Evolutionary conservation across 1,140 invertebrate genomes (phyloP), one percentile per base, ranked within the genome.

Genomic region (Cecropterus lyciades): DNA sequence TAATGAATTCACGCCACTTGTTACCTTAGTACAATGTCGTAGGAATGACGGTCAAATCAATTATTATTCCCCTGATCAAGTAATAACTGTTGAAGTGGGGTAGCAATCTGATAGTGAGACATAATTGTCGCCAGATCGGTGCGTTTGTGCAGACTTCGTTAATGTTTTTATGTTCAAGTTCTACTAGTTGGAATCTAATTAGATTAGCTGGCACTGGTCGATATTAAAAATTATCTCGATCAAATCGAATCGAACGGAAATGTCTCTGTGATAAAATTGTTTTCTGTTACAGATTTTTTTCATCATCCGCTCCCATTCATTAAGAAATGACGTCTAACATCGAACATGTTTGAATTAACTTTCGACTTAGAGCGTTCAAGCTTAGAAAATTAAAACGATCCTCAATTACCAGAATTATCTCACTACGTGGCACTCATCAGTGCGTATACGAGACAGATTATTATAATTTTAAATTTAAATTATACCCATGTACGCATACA

Each of bases 211-310:
- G 57, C 48, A 72, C 73, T 66, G 62, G 55, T 77, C 63, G 49
- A 73, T 70, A 75, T 80, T 79, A 73, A 78, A 80, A 79, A 77
- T 73, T 83, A 79, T 81, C 74, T 77, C 60, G 15, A 63, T 52
- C 48, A n/a, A 62, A 75, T 79, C 72, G 49, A 69, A 76, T 67
- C 63, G 70, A 80, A 76, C 80, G 80, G 79, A 83, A 83, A 83
- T 77, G 76, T 79, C 73, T 62, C 48, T 73, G 72, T 74, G 75
- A 79, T 83, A 79, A 83, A 80, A 80, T 73, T 68, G 69, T 79
- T 78, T 77, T 73, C 69, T 77, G 72, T 73, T 79, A 75, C 65
- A 77, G 69, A 43, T 43, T 77, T 77, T n/a, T 79, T 77, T 80
- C 69, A 48, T 78, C 72, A 79, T 83, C 79, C 78, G 78, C 77